Percentiles rank a stretch among this genome's conserved stretches.
Conservation (phyloP, 2,888 invertebrate species). For the Tinea pellionella region DNA sequence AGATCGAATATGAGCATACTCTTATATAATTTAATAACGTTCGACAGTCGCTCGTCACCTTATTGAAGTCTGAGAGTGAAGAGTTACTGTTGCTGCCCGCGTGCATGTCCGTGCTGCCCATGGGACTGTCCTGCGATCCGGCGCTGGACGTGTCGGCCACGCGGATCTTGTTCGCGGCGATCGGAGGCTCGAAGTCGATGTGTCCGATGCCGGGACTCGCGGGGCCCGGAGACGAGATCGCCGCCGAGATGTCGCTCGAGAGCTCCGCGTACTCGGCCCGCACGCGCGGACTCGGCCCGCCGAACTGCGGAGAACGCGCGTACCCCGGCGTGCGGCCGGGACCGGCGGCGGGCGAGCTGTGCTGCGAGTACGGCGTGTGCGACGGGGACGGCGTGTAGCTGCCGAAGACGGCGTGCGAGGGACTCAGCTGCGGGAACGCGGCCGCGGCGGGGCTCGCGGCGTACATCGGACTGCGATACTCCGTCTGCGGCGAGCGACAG, state of each 20-base stretch:
- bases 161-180: constrained; percentile 23
- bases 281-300: constrained; percentile 21
- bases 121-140: constrained; percentile 31
- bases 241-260: constrained; percentile 82
- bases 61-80: constrained; percentile 48
- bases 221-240: constrained; percentile 78
- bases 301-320: constrained; percentile 19
- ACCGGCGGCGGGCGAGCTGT: constrained; percentile 48
- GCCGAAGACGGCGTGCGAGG: constrained; percentile 18
- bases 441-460: neutral
- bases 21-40: no score
- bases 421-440: neutral
- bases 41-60: constrained; percentile 25
- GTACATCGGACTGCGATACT: constrained; percentile 27
- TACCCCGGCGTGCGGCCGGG: constrained; percentile 32
- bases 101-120: constrained; percentile 35
- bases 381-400: constrained; percentile 54
- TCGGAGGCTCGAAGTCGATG: constrained; percentile 81
- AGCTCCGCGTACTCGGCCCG: constrained; percentile 59
- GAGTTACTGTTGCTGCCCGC: constrained; percentile 33
- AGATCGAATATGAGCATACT: no score
- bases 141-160: constrained; percentile 18
- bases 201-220: constrained; percentile 76
- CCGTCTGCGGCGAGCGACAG: constrained; percentile 20
- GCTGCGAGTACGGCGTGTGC: constrained; percentile 58